phyloP scores from a whole-genome alignment of 2,888 invertebrate species.

The Formica aserva region DNA sequence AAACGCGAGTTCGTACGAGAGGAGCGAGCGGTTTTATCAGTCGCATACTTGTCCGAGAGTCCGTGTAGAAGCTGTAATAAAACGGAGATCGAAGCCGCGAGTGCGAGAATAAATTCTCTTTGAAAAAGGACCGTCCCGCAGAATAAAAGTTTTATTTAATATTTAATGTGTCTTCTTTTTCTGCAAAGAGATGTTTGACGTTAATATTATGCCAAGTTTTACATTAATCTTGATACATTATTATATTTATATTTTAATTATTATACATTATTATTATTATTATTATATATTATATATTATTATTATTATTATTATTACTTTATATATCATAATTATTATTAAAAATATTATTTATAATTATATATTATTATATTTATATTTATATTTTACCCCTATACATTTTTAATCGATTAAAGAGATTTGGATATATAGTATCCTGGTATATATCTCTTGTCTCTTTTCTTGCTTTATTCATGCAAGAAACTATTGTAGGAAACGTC shows the following conservation, averaged over 20 bases:
- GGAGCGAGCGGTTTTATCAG: conserved; percentile 43
- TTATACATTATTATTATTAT: background rate
- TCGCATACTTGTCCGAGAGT: conserved; percentile 12
- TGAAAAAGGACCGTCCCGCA: background rate
- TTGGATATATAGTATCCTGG: background rate
- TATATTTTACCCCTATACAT: background rate
- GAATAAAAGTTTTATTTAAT: background rate
- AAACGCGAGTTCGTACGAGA: conserved; percentile 60
- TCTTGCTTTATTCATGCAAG: no score
- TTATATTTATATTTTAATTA: background rate
- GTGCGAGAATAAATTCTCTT: conserved; percentile 58
- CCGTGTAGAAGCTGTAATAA: conserved; percentile 17
- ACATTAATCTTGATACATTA: background rate
- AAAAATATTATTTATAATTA: no score
- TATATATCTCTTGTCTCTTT: background rate
- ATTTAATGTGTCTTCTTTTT: background rate
- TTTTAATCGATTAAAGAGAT: background rate
- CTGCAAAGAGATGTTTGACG: background rate
- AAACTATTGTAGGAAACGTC: background rate
- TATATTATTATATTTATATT: background rate
- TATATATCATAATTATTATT: no score
- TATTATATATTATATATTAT: background rate
- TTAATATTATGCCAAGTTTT: background rate
- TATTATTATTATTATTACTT: background rate
- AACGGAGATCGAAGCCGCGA: conserved; percentile 43